A percentile compares a stretch with the other conserved stretches of the same genome.
phyloP scores from a whole-genome alignment of 2,113 vertebrate genomes.

The Esox niger region DNA sequence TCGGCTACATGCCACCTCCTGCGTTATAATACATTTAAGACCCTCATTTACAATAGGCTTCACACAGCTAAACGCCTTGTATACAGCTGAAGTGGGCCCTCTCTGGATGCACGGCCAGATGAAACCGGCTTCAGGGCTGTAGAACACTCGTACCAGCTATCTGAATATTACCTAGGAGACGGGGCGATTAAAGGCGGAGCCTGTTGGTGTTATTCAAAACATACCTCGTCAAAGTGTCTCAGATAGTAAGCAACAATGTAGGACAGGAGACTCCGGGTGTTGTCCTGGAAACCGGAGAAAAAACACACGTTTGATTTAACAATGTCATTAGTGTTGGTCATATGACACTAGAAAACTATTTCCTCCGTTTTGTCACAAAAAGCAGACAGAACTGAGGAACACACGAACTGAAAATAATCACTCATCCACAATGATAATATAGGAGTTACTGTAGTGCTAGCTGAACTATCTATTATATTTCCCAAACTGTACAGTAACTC shows the following conservation, averaged over 20 bases:
- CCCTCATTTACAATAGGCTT: constrained; percentile 4
- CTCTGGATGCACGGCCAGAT: not conserved
- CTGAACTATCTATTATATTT: too few relatives aligned
- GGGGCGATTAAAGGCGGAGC: not conserved
- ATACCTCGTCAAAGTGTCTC: constrained; percentile 91
- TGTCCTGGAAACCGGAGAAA: constrained; percentile 77
- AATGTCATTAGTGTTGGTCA: not conserved
- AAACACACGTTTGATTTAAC: not conserved
- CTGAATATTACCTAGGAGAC: too few relatives aligned
- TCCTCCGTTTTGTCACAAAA: not conserved
- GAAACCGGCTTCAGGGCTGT: too few relatives aligned
- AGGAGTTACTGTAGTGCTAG: too few relatives aligned
- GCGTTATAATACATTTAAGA: not conserved
- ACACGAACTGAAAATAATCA: too few relatives aligned
- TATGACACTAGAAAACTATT: not conserved
- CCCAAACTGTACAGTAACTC: too few relatives aligned
- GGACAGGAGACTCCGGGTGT: constrained; percentile 85
- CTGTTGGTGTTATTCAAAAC: not conserved
- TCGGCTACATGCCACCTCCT: not conserved
- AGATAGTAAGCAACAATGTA: constrained; percentile 94
- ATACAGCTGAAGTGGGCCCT: too few relatives aligned
- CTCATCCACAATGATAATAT: too few relatives aligned
- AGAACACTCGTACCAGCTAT: too few relatives aligned
- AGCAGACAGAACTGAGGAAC: too few relatives aligned
- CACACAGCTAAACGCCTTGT: too few relatives aligned